A percentile compares a stretch with the other conserved stretches of the same genome.
Conservation (phyloP, 1,140 invertebrate genomes). For the Caenorhabditis inopinata region DNA sequence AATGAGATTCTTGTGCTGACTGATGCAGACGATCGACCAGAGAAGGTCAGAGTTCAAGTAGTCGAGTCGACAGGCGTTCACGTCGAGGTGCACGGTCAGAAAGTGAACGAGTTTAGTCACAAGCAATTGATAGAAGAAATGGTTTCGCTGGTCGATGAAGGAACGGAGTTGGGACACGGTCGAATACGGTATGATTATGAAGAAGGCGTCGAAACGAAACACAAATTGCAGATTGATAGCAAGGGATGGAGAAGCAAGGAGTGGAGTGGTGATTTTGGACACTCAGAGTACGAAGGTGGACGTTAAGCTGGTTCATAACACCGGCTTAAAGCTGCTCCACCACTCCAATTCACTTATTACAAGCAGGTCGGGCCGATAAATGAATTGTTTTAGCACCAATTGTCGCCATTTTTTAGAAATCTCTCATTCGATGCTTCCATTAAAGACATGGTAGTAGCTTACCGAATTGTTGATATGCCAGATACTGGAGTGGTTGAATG, state of each 20-base stretch:
- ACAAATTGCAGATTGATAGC: conserved; percentile 40
- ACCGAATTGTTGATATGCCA: conserved; percentile 58
- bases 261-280: conserved; percentile 35
- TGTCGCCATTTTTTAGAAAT: conserved; percentile 48
- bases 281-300: conserved; percentile 52
- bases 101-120: conserved; percentile 53
- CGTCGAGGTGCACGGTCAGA: conserved; percentile 30
- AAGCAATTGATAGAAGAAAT: conserved; percentile 53
- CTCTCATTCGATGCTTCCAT: conserved; percentile 58
- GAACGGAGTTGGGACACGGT: conserved; percentile 43
- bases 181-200: conserved; percentile 32
- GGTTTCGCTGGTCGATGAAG: conserved; percentile 38
- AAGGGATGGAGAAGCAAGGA: conserved; percentile 30
- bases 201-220: too few species aligned
- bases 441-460: conserved; percentile 49
- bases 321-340: conserved; percentile 54
- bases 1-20: conserved; percentile 48
- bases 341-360: conserved; percentile 52
- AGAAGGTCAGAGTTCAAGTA: conserved; percentile 46
- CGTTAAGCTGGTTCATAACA: conserved; percentile 51
- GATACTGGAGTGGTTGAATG: conserved; percentile 64
- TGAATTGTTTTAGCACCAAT: too few species aligned
- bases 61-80: conserved; percentile 38
- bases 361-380: too few species aligned
- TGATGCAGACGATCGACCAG: conserved; percentile 55